phyloP scores from a whole-genome alignment of 2,797 vertebrate species.

The Enteromius radiatus region DNA sequence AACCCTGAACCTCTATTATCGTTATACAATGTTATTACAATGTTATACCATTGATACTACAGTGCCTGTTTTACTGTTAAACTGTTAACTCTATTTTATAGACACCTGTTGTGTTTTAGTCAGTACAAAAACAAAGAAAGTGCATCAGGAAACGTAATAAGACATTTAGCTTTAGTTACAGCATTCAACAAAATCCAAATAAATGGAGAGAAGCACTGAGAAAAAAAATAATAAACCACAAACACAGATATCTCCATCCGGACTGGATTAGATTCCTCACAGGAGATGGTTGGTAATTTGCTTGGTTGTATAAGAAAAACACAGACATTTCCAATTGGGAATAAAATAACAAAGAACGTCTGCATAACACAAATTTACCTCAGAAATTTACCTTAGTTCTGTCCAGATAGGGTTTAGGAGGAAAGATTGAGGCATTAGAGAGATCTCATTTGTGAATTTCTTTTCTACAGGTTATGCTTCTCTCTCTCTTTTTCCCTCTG shows the following conservation, averaged over 20 bases:
- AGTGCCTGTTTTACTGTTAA: not conserved
- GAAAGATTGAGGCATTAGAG: slow-evolving; percentile 8
- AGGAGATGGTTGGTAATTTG: not conserved
- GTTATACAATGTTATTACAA: no score
- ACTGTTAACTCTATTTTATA: no score
- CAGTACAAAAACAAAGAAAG: not conserved
- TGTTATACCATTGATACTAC: not conserved
- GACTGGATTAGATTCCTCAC: not conserved
- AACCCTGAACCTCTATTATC: no score
- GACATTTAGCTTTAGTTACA: slow-evolving; percentile 2
- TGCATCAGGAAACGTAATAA: not conserved
- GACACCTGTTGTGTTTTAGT: not conserved
- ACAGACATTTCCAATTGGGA: not conserved
- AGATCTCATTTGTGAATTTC: slow-evolving; percentile 21
- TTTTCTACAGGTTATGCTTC: not conserved
- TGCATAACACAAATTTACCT: not conserved
- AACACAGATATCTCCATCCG: not conserved
- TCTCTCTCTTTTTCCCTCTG: not conserved
- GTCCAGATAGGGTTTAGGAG: not conserved
- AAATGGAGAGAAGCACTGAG: not conserved
- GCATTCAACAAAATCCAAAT: not conserved
- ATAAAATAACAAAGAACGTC: slow-evolving; percentile 11
- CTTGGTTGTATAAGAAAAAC: not conserved
- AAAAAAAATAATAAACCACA: not conserved
- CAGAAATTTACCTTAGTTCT: not conserved